Evolutionary conservation across 1,140 invertebrate genomes (phyloP).

Genomic region (Drosophila obscura): DNA sequence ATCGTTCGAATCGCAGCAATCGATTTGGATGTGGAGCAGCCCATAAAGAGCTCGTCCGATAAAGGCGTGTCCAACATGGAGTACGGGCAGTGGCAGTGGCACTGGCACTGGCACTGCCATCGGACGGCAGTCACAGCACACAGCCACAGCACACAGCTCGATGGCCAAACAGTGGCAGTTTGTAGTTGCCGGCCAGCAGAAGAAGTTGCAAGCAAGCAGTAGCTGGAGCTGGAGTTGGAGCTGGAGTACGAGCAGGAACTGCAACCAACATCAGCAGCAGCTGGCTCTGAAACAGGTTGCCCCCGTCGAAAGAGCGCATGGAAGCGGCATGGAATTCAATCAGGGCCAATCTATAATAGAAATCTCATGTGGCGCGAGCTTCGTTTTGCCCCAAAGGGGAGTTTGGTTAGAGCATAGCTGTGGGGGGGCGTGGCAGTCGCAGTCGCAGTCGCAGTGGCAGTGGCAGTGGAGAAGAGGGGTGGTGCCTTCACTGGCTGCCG

Average conservation of each 20-base stretch:
- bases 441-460: no score
- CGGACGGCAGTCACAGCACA: background rate
- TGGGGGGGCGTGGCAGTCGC: slow-evolving; percentile 29
- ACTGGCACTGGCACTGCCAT: background rate
- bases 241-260: background rate
- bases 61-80: slow-evolving; percentile 47
- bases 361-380: slow-evolving; percentile 77
- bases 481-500: slow-evolving; percentile 2
- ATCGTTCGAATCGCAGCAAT: slow-evolving; percentile 49
- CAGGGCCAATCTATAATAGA: slow-evolving; percentile 82
- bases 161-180: slow-evolving; percentile 52
- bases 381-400: slow-evolving; percentile 48
- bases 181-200: slow-evolving; percentile 33
- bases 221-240: background rate
- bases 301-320: slow-evolving; percentile 17
- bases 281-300: slow-evolving; percentile 66
- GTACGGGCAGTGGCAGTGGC: background rate
- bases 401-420: slow-evolving; percentile 9
- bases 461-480: background rate
- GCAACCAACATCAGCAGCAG: slow-evolving; percentile 20
- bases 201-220: slow-evolving; percentile 35
- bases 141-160: background rate
- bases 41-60: slow-evolving; percentile 38
- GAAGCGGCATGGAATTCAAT: slow-evolving; percentile 71
- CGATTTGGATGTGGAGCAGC: slow-evolving; percentile 48